These are phyloP conservation scores for Ceratina australensis DNA, from an alignment of 1,140 invertebrate species.

Conservation along the genomic window DNA sequence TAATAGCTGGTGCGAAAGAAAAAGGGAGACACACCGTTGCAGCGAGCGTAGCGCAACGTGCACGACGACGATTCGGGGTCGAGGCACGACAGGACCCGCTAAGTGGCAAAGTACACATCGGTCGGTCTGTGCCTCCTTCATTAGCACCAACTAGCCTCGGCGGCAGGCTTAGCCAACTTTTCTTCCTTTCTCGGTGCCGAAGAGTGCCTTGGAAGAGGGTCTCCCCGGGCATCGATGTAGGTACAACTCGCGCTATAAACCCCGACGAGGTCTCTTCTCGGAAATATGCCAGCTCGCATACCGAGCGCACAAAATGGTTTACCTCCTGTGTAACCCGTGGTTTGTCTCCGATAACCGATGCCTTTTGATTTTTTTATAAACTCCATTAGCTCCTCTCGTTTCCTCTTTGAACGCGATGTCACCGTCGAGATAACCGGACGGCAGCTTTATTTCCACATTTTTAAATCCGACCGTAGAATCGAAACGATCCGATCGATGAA, in stretches of 20 bases:
- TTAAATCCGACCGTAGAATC: neutral
- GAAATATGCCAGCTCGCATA: conserved; percentile 67
- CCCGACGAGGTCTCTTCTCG: conserved; percentile 68
- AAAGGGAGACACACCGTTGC: conserved; percentile 39
- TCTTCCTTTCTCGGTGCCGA: conserved; percentile 64
- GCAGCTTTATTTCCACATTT: neutral
- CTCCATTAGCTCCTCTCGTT: neutral
- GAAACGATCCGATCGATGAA: neutral
- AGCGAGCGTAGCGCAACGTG: conserved; percentile 44
- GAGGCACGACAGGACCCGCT: conserved; percentile 68
- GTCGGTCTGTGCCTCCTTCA: conserved; percentile 74
- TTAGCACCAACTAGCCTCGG: conserved; percentile 73
- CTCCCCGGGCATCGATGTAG: conserved; percentile 58
- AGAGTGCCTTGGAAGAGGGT: conserved; percentile 54
- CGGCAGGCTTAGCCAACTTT: conserved; percentile 59
- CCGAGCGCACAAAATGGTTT: conserved; percentile 61
- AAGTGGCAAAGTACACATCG: conserved; percentile 74
- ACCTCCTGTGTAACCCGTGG: conserved; percentile 48
- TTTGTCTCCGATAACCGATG: conserved; percentile 42
- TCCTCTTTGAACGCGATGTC: neutral
- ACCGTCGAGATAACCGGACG: neutral
- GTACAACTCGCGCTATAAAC: conserved; percentile 71
- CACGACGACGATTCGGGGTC: conserved; percentile 63
- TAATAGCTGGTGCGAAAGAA: conserved; percentile 58
- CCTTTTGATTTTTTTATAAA: conserved; percentile 4